Conservation (phyloP, 1,140 invertebrate genomes). For the Drosophila simulans region DNA sequence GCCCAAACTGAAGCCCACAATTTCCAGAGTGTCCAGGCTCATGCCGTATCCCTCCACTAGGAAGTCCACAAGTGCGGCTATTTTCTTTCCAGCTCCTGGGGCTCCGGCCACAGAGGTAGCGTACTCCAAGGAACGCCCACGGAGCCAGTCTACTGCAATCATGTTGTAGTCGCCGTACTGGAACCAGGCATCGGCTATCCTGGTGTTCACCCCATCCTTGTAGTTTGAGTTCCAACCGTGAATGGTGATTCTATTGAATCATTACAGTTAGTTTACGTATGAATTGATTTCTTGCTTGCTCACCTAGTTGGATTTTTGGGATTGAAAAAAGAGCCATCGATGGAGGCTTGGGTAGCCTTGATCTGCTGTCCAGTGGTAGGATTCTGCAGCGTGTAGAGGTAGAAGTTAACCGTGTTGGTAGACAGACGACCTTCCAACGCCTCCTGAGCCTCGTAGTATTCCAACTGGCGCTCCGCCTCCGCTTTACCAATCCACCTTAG, state of each 20-base stretch:
- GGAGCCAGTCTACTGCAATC: conserved; percentile 88
- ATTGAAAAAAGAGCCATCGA: conserved; percentile 60
- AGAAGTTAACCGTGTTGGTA: conserved; percentile 57
- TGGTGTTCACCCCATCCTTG: conserved; percentile 64
- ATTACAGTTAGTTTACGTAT: not conserved
- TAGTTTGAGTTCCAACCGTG: conserved; percentile 79
- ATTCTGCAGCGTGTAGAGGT: conserved; percentile 61
- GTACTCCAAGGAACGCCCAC: conserved; percentile 85
- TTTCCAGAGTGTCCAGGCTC: conserved; percentile 85
- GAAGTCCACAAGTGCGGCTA: conserved; percentile 85
- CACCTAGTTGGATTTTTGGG: conserved; percentile 58
- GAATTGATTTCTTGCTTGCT: not conserved
- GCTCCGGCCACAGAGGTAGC: conserved; percentile 81
- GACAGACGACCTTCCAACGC: conserved; percentile 34
- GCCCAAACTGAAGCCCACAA: conserved; percentile 89
- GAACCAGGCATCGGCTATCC: conserved; percentile 85
- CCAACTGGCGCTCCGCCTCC: conserved; percentile 40
- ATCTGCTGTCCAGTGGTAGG: conserved; percentile 47
- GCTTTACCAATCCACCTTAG: conserved; percentile 45
- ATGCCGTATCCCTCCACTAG: conserved; percentile 84
- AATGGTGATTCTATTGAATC: conserved; percentile 57
- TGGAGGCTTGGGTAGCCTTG: conserved; percentile 27
- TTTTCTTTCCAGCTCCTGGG: conserved; percentile 54
- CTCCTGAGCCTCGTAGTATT: conserved; percentile 44
- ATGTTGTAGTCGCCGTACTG: conserved; percentile 84